Percentiles rank a stretch among this genome's conserved stretches.
These are phyloP conservation scores for Phaonia tiefii DNA, from an alignment of 2,888 invertebrate genomes.

Conservation along the genomic window DNA sequence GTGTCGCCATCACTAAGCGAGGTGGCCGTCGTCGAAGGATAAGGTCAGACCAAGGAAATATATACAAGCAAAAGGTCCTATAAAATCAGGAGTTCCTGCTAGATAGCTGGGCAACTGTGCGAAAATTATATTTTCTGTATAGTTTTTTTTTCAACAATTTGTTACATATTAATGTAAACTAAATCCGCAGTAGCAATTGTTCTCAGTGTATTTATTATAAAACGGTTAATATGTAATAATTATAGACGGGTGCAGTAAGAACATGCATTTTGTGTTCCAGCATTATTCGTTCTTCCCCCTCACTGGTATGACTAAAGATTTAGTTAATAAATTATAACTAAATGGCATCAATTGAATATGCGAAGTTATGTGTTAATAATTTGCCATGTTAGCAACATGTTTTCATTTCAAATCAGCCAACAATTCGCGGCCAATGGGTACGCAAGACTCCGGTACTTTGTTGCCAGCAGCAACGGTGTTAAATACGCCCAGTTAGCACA, in stretches of 20 bases:
- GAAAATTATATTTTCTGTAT: too few species aligned
- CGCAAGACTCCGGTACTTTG: not conserved
- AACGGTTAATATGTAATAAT: conserved; percentile 50
- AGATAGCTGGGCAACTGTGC: too few species aligned
- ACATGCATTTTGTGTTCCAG: conserved; percentile 24
- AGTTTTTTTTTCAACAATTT: too few species aligned
- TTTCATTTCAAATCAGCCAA: not conserved
- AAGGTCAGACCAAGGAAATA: too few species aligned
- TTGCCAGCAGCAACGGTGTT: not conserved
- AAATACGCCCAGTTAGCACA: too few species aligned
- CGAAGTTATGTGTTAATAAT: conserved; percentile 58
- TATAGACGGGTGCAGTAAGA: conserved; percentile 55
- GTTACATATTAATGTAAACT: not conserved
- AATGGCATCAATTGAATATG: conserved; percentile 66
- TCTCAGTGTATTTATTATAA: conserved; percentile 38
- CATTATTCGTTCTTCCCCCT: conserved; percentile 27
- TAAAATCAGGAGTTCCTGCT: too few species aligned
- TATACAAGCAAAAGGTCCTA: too few species aligned
- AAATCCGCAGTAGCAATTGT: not conserved
- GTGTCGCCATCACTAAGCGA: too few species aligned
- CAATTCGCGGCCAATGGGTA: not conserved
- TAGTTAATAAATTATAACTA: conserved; percentile 61
- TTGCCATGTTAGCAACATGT: conserved; percentile 52
- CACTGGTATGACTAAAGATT: conserved; percentile 26
- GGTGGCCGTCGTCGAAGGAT: too few species aligned